Evolutionary conservation across 2,113 vertebrate genomes (phyloP).

Genomic region (Oxygymnocypris stewartii): DNA sequence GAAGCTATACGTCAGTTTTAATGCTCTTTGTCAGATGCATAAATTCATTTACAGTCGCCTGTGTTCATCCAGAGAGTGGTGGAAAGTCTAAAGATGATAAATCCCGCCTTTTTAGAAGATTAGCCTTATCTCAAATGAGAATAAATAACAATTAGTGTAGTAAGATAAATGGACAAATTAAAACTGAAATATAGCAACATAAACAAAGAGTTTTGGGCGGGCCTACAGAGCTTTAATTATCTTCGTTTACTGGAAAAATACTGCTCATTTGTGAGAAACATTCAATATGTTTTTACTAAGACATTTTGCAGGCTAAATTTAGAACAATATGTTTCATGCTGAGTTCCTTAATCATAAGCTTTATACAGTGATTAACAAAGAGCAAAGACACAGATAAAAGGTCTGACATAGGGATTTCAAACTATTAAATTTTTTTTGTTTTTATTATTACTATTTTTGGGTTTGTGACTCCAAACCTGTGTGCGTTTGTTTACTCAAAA

Average conservation of each 20-base stretch:
- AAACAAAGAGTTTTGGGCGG: conserved; percentile 51
- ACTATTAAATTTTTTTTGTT: no score
- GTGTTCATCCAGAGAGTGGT: conserved; percentile 48
- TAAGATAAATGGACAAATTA: conserved; percentile 61
- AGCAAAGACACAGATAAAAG: not conserved
- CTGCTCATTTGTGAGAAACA: conserved; percentile 23
- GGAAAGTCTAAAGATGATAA: conserved; percentile 52
- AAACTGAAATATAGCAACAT: conserved; percentile 59
- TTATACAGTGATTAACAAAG: not conserved
- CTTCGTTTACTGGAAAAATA: conserved; percentile 38
- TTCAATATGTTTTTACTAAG: conserved; percentile 12
- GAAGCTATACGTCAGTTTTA: conserved; percentile 4
- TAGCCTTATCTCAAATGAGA: conserved; percentile 50
- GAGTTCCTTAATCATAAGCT: not conserved
- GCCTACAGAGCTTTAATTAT: conserved; percentile 45
- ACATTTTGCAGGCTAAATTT: not conserved
- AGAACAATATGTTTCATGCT: conserved; percentile 7
- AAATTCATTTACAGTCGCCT: conserved; percentile 52
- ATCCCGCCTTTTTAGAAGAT: conserved; percentile 66
- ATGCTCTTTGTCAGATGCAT: conserved; percentile 23
- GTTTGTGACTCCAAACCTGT: not conserved
- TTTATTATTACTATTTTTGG: no score
- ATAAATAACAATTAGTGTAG: conserved; percentile 61
- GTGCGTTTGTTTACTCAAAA: not conserved
- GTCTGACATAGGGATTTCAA: not conserved